A percentile compares a stretch with the other conserved stretches of the same genome.
Evolutionary conservation across 2,113 vertebrate species (phyloP).

Genomic region (Speoplatyrhinus poulsoni): DNA sequence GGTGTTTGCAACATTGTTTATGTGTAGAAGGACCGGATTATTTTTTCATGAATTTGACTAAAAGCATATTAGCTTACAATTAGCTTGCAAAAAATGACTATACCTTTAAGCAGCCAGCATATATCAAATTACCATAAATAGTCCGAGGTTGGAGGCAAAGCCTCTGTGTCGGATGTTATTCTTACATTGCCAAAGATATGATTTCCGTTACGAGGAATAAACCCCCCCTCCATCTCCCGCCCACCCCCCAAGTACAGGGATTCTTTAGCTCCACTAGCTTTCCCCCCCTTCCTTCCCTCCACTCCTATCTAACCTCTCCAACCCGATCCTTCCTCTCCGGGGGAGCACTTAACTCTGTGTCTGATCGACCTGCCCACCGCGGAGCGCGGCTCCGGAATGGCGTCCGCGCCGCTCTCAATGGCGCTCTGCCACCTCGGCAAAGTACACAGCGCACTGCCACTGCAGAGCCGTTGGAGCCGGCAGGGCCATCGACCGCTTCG

Average conservation of each 20-base stretch:
- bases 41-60: no score
- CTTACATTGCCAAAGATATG: conserved; percentile 27
- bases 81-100: no score
- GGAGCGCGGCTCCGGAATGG: conserved; percentile 65
- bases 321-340: conserved; percentile 66
- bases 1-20: no score
- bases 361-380: conserved; percentile 72
- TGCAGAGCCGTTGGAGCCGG: conserved; percentile 60
- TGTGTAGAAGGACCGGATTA: no score
- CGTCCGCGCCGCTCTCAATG: conserved; percentile 60
- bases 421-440: conserved; percentile 69
- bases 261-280: conserved; percentile 10
- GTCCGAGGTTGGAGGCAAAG: conserved; percentile 20
- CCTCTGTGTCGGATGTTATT: conserved; percentile 13
- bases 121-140: conserved; percentile 31
- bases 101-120: conserved; percentile 9
- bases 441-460: conserved; percentile 61
- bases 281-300: conserved; percentile 15
- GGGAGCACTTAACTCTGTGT: conserved; percentile 79
- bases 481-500: conserved; percentile 76
- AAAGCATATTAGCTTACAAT: no score
- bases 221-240: conserved; percentile 29
- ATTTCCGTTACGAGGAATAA: conserved; percentile 28
- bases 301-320: conserved; percentile 50
- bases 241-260: conserved; percentile 20